These are phyloP conservation scores for Acanthis flammea DNA, from an alignment of 2,797 vertebrate species.

Conservation along the genomic window DNA sequence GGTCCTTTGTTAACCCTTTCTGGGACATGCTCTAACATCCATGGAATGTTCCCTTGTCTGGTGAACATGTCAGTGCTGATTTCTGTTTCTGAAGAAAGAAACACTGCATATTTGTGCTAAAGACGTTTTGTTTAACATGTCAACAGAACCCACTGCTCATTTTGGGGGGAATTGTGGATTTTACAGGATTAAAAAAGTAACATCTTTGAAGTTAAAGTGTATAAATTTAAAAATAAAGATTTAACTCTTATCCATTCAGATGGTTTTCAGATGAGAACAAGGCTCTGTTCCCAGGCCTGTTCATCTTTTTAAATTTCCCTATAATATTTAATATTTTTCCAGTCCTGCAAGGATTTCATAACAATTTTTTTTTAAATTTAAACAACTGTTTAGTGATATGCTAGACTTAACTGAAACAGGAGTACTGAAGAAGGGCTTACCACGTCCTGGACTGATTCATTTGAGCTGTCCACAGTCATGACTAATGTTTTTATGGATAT, in stretches of 20 bases:
- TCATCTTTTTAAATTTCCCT: neutral
- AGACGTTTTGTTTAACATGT: neutral
- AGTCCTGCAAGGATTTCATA: neutral
- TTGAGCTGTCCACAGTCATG: neutral
- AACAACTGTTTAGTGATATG: neutral
- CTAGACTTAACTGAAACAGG: neutral
- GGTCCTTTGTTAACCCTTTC: neutral
- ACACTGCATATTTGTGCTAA: neutral
- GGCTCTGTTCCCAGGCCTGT: neutral
- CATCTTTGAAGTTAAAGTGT: neutral
- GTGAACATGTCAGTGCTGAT: neutral
- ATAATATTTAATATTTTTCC: neutral
- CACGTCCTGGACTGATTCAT: neutral
- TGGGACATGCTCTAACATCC: neutral
- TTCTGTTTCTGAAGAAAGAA: neutral
- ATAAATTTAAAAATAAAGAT: neutral
- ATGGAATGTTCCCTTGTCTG: neutral
- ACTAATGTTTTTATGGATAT: neutral
- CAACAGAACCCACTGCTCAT: neutral
- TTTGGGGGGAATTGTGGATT: neutral
- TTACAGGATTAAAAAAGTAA: neutral
- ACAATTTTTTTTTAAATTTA: neutral
- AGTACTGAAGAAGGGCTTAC: neutral
- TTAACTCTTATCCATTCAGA: neutral
- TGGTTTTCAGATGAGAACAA: neutral